Percentiles rank a stretch among this genome's conserved stretches.
phyloP scores from a whole-genome alignment of 2,797 vertebrate genomes.

The Rhinophrynus dorsalis region DNA sequence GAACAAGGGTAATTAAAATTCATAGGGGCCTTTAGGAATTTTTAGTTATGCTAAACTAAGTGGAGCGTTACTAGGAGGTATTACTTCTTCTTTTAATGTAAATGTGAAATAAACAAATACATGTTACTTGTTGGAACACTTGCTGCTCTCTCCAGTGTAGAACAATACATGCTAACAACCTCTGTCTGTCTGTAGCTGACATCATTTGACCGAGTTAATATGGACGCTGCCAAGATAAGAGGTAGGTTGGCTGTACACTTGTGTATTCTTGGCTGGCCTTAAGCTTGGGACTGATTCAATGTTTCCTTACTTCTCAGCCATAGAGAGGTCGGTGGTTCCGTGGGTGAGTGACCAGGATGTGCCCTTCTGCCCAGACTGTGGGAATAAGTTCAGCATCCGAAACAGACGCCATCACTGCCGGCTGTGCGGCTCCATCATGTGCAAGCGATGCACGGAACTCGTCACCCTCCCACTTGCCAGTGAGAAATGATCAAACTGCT shows the following conservation, averaged over 20 bases:
- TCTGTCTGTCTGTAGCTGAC: constrained; percentile 78
- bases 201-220: constrained; percentile 87
- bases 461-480: constrained; percentile 86
- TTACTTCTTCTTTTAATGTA: too few species aligned
- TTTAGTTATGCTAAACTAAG: too few species aligned
- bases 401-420: constrained; percentile 96
- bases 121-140: too few species aligned
- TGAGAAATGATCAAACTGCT: constrained; percentile 60
- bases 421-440: constrained; percentile 97
- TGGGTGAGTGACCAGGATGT: constrained; percentile 97
- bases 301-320: constrained; percentile 68
- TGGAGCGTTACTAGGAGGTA: too few species aligned
- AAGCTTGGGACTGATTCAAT: background rate
- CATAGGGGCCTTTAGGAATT: too few species aligned
- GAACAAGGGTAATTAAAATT: too few species aligned
- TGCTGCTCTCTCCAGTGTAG: too few species aligned
- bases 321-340: constrained; percentile 92
- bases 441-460: constrained; percentile 90
- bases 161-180: too few species aligned
- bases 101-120: too few species aligned
- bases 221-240: constrained; percentile 91
- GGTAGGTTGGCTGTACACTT: constrained; percentile 67
- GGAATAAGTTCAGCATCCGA: constrained; percentile 89
- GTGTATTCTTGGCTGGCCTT: background rate
- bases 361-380: constrained; percentile 96